Base-by-base conservation (phyloP, 2,888 invertebrate species). In the Chouioia cunea region DNA sequence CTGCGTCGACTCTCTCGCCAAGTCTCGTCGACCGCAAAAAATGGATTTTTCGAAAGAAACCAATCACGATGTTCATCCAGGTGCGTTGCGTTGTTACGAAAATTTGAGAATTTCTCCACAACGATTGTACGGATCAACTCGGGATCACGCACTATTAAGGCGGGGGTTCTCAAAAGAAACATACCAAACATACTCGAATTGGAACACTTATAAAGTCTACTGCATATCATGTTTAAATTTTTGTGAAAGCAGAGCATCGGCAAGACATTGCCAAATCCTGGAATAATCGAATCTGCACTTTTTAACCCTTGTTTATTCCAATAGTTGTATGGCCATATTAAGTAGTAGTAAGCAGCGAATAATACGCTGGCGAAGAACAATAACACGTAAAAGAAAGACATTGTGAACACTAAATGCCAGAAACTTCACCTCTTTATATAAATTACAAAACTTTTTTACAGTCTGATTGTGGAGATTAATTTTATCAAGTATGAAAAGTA, bases 61-160 rank as follows among this genome's bases (percentile, higher is more conserved):
- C 57, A 62, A 53, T 73, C 65, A 1, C 10, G n/a, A 14, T 56
- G 22, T 0, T 53, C 48, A 15, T 56, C 15, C 47, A 73, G 10
- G n/a, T 2, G 22, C 0, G 58, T 8, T 0, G 36, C 10, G 36
- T 73, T 73, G 46, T 65, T 59, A 2, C n/a, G 59, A 46, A 73
- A 65, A 16, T 60, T 56, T 20, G 52, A 54, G 47, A 73, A 69
- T 16, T 69, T 57, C 8, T 74, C 79, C 4, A 79, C 71, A 52
- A 82, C 0, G 0, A 83, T 77, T 64, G 43, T 20, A 44, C 65
- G 73, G 12, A 70, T 57, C 15, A 74, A 53, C 8, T 71, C 71
- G 1, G 74, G 74, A 46, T 74, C 74, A 3, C 65, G 58, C 20
- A 74, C 23, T 2, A 74, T 14, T 6, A 74, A 44, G 23, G 60